A percentile compares a stretch with the other conserved stretches of the same genome.
phyloP scores from a whole-genome alignment of 2,797 vertebrate species.

The Novumbra hubbsi region DNA sequence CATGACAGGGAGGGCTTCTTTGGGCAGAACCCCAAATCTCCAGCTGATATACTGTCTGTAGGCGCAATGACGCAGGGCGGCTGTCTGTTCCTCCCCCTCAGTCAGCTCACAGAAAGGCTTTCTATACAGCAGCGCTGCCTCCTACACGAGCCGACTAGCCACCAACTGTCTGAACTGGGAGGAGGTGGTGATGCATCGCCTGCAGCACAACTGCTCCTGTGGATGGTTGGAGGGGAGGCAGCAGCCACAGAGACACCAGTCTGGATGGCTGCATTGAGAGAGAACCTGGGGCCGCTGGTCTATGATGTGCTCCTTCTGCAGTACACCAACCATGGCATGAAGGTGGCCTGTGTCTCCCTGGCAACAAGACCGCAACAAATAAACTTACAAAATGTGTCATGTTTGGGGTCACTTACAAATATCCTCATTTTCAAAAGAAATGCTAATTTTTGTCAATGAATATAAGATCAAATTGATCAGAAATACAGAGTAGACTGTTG shows the following conservation, averaged over 20 bases:
- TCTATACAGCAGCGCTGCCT: constrained; percentile 71
- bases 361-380: constrained; percentile 17
- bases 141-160: constrained; percentile 61
- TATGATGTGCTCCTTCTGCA: constrained; percentile 27
- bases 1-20: constrained; percentile 61
- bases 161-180: constrained; percentile 68
- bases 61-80: constrained; percentile 69
- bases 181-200: constrained; percentile 70
- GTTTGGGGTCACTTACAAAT: too few relatives aligned
- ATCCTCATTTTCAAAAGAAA: too few relatives aligned
- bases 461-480: too few relatives aligned
- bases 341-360: constrained; percentile 62
- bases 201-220: constrained; percentile 80
- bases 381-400: background rate
- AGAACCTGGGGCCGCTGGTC: background rate
- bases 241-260: constrained; percentile 74
- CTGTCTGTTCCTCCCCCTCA: background rate
- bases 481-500: too few relatives aligned
- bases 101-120: constrained; percentile 67
- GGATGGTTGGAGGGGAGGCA: constrained; percentile 47
- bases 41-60: constrained; percentile 76
- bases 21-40: constrained; percentile 72
- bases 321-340: constrained; percentile 47
- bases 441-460: too few relatives aligned
- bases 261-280: constrained; percentile 11